Evolutionary conservation across 2,113 vertebrate species (phyloP).

Genomic region (Protobothrops mucrosquamatus): DNA sequence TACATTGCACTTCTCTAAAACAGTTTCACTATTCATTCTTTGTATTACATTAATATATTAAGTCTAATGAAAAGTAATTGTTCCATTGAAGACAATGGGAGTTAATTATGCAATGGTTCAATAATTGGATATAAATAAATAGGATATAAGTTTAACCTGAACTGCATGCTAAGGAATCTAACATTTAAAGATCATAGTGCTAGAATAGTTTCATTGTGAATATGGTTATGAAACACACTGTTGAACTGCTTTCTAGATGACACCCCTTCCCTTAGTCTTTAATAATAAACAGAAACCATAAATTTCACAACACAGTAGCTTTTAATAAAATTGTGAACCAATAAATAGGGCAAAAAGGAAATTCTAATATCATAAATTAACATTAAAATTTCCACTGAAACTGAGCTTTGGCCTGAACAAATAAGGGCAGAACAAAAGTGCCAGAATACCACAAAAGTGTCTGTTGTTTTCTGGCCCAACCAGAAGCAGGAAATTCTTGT

Average conservation of each 20-base stretch:
- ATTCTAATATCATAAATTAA: slow-evolving; percentile 52
- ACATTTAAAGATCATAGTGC: not conserved
- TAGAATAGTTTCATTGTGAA: not conserved
- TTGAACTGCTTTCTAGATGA: slow-evolving; percentile 43
- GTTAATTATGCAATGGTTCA: not conserved
- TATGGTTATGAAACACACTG: slow-evolving; percentile 18
- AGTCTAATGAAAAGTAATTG: not conserved
- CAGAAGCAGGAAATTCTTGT: slow-evolving; percentile 69
- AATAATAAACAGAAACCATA: slow-evolving; percentile 38
- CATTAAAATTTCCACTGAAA: slow-evolving; percentile 43
- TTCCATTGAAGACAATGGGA: too few species aligned
- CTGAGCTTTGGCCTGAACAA: slow-evolving; percentile 57
- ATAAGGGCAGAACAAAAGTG: slow-evolving; percentile 31
- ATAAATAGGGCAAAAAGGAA: slow-evolving; percentile 48
- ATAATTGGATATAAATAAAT: not conserved
- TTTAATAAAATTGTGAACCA: slow-evolving; percentile 36
- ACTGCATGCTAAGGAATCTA: not conserved
- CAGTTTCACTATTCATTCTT: not conserved
- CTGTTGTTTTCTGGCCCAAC: slow-evolving; percentile 67
- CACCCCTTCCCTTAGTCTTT: slow-evolving; percentile 30
- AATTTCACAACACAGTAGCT: slow-evolving; percentile 8
- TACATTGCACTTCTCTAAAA: not conserved
- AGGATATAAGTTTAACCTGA: not conserved
- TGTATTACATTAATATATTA: not conserved
- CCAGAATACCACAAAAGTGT: slow-evolving; percentile 61